Evolutionary conservation across 2,888 invertebrate species (phyloP), one percentile per base, ranked within the genome.

Genomic region (Lumbricus terrestris): DNA sequence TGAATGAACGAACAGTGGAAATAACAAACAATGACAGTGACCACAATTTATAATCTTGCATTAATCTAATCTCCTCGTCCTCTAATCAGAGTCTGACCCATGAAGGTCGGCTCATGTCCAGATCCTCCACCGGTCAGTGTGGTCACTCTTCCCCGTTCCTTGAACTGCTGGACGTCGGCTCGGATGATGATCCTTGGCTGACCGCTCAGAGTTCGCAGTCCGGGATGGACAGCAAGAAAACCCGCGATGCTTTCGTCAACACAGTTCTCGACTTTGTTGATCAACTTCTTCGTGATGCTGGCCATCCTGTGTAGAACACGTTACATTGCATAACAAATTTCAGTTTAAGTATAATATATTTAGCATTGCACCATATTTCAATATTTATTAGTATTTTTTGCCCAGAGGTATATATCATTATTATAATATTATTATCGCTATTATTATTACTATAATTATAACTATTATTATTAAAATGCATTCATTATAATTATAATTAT

Each of bases 111-210:
- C 94, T 98, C 97, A 94, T 97, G 97, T 0, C 98, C 97, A 3
- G 97, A 97, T 1, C 97, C 97, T 3, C 98, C 97, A 1, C 98
- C 98, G 88, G 97, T 96, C 13, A 97, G 92, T 4, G 96, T 89
- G 0, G 95, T 95, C n/a, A 96, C 95, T 91, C 94, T 93, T 5
- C 94, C 94, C 47, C 95, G 83, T 96, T 96, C 88, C 96, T 96
- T 94, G 95, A 94, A 92, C 47, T 93, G 92, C 8, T 93, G 92
- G 91, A 96, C 96, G 94, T 96, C 95, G 35, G 94, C 94, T 54
- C 95, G 93, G 3, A 96, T 95, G n/a, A 96, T 96, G 11, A 96
- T 96, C 8, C 96, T 94, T 13, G 47, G 34, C 91, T 96, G 95
- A 35, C 95, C 95, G 0, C 96, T 95, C 91, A 96, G 95, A 38